Conservation (phyloP, 2,797 vertebrate species). For the Myotis daubentonii region DNA sequence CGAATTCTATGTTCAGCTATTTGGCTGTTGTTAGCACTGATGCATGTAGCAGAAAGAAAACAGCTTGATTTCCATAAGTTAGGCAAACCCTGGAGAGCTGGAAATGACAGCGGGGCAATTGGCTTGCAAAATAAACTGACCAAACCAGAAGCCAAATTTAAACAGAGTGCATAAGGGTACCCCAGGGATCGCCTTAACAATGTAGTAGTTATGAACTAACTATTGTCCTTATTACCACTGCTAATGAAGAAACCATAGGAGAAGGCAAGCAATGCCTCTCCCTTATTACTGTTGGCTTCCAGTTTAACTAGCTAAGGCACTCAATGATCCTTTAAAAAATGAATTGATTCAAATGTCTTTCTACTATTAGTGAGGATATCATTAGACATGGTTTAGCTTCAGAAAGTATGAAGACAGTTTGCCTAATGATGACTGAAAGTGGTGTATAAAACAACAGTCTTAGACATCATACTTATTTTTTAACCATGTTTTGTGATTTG, state of each 20-base stretch:
- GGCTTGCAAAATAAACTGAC: constrained; percentile 74
- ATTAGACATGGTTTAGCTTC: constrained; percentile 77
- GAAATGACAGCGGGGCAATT: constrained; percentile 66
- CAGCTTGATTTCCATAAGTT: constrained; percentile 71
- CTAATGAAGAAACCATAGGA: constrained; percentile 77
- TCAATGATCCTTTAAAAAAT: constrained; percentile 77
- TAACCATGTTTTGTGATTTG: constrained; percentile 46
- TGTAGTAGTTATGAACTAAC: constrained; percentile 77
- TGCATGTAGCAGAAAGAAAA: constrained; percentile 72
- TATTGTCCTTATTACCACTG: constrained; percentile 62
- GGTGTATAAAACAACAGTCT: constrained; percentile 52
- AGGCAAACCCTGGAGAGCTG: constrained; percentile 67
- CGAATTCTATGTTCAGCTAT: constrained; percentile 74
- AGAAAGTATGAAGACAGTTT: constrained; percentile 67
- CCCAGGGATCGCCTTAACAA: constrained; percentile 69
- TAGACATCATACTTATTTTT: constrained; percentile 44
- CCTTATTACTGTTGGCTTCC: constrained; percentile 62
- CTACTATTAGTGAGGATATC: constrained; percentile 61
- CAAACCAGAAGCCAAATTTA: constrained; percentile 71
- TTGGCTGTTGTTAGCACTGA: constrained; percentile 71
- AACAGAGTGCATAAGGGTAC: constrained; percentile 48
- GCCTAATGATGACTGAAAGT: constrained; percentile 73
- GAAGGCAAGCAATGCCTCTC: constrained; percentile 60
- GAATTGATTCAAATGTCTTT: constrained; percentile 74
- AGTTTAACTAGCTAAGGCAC: constrained; percentile 65